Conservation (phyloP, 2,888 invertebrate species). For the Lithophane ornitopus region DNA sequence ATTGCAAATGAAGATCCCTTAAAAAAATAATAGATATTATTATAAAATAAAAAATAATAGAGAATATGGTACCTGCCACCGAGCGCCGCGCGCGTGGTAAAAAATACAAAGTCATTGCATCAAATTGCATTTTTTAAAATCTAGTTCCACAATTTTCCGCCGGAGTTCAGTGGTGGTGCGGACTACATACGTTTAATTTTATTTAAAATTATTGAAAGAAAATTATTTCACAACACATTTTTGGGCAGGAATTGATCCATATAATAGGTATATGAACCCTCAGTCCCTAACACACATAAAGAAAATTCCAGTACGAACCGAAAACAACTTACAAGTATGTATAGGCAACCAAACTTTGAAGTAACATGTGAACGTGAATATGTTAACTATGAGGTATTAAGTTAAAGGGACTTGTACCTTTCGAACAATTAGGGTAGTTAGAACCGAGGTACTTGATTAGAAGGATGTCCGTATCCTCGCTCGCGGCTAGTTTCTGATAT, state of each 20-base stretch:
- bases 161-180: too few relatives aligned
- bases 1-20: not conserved
- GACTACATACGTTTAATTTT: not conserved
- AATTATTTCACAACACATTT: not conserved
- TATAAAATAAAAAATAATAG: too few relatives aligned
- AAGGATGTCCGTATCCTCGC: conserved; percentile 82
- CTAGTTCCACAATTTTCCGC: too few relatives aligned
- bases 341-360: conserved; percentile 48
- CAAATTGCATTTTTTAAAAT: too few relatives aligned
- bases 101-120: too few relatives aligned
- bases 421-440: conserved; percentile 79
- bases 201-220: not conserved
- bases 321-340: conserved; percentile 21
- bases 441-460: conserved; percentile 78
- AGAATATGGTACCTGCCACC: too few relatives aligned
- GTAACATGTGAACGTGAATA: conserved; percentile 55
- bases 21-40: too few relatives aligned
- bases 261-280: not conserved
- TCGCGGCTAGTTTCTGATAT: conserved; percentile 79
- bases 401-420: conserved; percentile 58
- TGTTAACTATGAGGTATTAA: conserved; percentile 65
- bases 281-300: not conserved
- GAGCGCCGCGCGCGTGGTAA: too few relatives aligned
- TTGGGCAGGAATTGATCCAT: not conserved
- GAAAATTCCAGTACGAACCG: conserved; percentile 31